These are phyloP conservation scores for Drosophila melanosoma DNA, from an alignment of 2,888 invertebrate genomes.

Conservation along the genomic window DNA sequence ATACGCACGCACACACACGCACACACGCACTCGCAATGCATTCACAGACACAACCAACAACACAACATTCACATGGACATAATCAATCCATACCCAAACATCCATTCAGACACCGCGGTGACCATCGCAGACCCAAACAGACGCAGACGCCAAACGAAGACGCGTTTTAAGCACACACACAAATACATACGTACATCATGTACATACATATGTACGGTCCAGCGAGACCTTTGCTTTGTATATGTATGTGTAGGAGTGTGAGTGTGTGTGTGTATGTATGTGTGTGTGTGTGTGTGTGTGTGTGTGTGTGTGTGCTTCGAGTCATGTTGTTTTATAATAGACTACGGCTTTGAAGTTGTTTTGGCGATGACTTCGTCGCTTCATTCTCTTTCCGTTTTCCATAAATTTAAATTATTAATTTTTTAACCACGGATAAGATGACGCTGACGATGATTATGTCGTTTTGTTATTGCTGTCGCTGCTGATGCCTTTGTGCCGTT, in stretches of 20 bases:
- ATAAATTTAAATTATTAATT: conserved; percentile 84
- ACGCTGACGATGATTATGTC: conserved; percentile 81
- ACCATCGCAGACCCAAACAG: conserved; percentile 39
- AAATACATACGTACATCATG: background rate
- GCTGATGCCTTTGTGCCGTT: conserved; percentile 72
- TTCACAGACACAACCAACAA: conserved; percentile 36
- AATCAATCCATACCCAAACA: conserved; percentile 39
- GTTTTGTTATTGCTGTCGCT: conserved; percentile 76
- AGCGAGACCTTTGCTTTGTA: conserved; percentile 1
- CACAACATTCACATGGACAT: conserved; percentile 32
- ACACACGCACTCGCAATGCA: conserved; percentile 41
- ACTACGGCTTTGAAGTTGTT: conserved; percentile 76
- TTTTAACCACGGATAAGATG: conserved; percentile 81
- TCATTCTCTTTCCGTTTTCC: conserved; percentile 83
- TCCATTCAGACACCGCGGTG: conserved; percentile 48
- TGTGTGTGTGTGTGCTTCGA: conserved; percentile 51
- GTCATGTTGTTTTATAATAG: conserved; percentile 75
- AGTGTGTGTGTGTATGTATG: conserved; percentile 17
- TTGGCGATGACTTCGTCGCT: conserved; percentile 82
- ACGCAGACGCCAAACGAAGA: conserved; percentile 40
- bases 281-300: conserved; percentile 5
- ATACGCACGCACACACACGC: conserved; percentile 1
- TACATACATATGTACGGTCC: background rate
- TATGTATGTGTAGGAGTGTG: conserved; percentile 11
- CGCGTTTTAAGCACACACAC: conserved; percentile 39